These are phyloP conservation scores for Progne subis DNA, from an alignment of 2,113 vertebrate genomes.

Conservation along the genomic window DNA sequence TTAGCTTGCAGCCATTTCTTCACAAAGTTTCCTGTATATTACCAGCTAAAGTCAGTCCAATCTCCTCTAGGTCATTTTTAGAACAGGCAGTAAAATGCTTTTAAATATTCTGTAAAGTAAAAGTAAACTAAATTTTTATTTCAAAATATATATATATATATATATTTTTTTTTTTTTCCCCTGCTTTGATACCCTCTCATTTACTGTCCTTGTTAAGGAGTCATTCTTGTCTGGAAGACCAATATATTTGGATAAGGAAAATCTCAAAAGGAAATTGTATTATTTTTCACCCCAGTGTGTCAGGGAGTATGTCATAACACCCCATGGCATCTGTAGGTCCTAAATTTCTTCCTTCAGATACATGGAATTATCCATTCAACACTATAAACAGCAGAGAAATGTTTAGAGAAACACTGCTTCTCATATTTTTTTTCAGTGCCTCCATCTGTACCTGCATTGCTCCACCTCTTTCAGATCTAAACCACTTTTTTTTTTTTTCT, in stretches of 20 bases:
- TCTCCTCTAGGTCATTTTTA: conserved; percentile 50
- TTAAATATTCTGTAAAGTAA: conserved; percentile 72
- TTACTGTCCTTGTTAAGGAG: neutral
- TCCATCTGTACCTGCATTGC: neutral
- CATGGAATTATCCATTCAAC: neutral
- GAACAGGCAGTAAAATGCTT: conserved; percentile 65
- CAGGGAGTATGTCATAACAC: neutral
- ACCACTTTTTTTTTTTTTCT: neutral
- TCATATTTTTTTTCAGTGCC: neutral
- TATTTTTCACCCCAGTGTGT: neutral
- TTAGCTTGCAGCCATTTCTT: conserved; percentile 24
- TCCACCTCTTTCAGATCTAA: neutral
- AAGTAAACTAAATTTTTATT: conserved; percentile 77
- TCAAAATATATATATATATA: too few species aligned
- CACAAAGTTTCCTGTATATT: conserved; percentile 40
- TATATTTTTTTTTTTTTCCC: conserved; percentile 56
- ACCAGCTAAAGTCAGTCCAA: conserved; percentile 25
- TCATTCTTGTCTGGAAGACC: neutral
- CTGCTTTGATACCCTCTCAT: neutral
- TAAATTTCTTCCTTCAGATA: neutral
- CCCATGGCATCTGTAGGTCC: neutral
- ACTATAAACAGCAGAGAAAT: neutral
- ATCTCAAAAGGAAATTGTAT: neutral
- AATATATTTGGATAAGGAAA: neutral
- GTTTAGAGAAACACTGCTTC: neutral